phyloP scores from a whole-genome alignment of 2,888 invertebrate species.

The Cheilosia scutellata region DNA sequence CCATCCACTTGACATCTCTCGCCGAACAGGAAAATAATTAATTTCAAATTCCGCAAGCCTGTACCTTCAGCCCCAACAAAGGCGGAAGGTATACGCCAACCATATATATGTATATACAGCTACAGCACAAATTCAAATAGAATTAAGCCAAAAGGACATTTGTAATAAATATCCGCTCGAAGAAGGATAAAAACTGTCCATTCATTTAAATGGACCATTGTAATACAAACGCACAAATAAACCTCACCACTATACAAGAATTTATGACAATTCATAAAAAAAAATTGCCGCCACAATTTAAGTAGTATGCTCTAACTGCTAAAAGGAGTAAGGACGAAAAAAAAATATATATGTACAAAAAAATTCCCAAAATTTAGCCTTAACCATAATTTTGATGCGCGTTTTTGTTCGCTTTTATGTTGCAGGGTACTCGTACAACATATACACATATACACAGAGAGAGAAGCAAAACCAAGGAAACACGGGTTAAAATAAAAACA shows the following conservation, averaged over 20 bases:
- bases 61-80: neutral
- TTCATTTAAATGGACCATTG: conserved; percentile 41
- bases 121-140: neutral
- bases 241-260: neutral
- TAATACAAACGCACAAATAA: neutral
- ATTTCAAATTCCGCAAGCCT: neutral
- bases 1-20: conserved; percentile 41
- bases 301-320: conserved; percentile 13
- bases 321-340: conserved; percentile 3
- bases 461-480: neutral
- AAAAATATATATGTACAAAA: neutral
- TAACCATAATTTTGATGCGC: conserved; percentile 31
- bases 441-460: neutral
- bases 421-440: neutral
- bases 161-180: conserved; percentile 34
- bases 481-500: conserved; percentile 42
- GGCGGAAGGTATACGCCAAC: neutral
- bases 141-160: conserved; percentile 28
- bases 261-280: conserved; percentile 36
- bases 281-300: conserved; percentile 13
- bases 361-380: conserved; percentile 16
- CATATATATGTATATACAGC: no score
- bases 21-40: conserved; percentile 45
- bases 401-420: conserved; percentile 26
- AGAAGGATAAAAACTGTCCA: conserved; percentile 26